Evolutionary conservation across 2,113 vertebrate species (phyloP).

Genomic region (Sakesphorus luctuosus): DNA sequence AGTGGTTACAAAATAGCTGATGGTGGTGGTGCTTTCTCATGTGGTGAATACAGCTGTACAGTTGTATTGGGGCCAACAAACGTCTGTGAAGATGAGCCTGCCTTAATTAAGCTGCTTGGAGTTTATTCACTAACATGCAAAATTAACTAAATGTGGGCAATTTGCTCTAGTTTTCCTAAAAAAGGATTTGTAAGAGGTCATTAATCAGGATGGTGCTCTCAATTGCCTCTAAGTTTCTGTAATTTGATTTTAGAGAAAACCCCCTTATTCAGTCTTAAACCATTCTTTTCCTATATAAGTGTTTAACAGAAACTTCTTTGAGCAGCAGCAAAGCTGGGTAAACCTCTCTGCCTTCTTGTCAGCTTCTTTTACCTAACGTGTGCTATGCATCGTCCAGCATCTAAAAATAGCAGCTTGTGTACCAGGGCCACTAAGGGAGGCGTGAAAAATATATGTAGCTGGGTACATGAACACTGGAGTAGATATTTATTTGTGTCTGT

Average conservation of each 20-base stretch:
- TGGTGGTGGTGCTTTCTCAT: not conserved
- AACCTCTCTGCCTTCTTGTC: not conserved
- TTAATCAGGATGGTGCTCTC: not conserved
- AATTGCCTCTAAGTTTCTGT: not conserved
- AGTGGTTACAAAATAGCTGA: not conserved
- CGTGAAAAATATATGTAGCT: not conserved
- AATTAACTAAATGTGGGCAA: slow-evolving; percentile 9
- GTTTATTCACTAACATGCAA: not conserved
- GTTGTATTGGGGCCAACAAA: slow-evolving; percentile 26
- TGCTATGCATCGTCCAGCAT: fast-evolving
- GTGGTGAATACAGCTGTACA: slow-evolving; percentile 32
- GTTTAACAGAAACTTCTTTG: not conserved
- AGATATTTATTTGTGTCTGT: not conserved
- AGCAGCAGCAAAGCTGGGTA: not conserved
- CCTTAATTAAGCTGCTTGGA: slow-evolving; percentile 31
- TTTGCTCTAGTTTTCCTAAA: slow-evolving; percentile 11
- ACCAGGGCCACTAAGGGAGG: not conserved
- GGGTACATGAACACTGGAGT: not conserved
- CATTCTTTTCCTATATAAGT: not conserved
- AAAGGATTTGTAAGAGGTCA: not conserved
- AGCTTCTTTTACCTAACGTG: not conserved
- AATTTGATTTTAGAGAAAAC: not conserved
- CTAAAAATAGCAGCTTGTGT: not conserved
- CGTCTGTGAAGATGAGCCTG: not conserved
- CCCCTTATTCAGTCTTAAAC: not conserved